Percentiles rank a stretch among this genome's conserved stretches.
phyloP scores from a whole-genome alignment of 2,888 invertebrate species.

The Norana najaformis region DNA sequence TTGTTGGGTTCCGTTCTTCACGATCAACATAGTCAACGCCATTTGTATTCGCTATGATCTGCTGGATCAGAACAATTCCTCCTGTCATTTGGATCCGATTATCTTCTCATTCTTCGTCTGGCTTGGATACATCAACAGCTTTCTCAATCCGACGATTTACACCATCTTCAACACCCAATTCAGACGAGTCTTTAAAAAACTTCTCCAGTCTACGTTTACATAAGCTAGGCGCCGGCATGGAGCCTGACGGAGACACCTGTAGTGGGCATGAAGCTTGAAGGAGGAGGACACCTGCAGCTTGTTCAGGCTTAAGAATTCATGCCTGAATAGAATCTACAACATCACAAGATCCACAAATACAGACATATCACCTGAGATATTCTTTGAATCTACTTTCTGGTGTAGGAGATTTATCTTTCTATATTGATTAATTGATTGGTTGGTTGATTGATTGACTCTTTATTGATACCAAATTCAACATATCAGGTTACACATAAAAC shows the following conservation, averaged over 20 bases:
- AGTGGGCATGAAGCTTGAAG: no score
- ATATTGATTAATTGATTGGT: no score
- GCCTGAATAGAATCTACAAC: no score
- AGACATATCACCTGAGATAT: no score
- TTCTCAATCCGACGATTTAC: conserved; percentile 76
- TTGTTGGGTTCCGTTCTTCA: conserved; percentile 99
- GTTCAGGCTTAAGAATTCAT: no score
- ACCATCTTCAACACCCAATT: conserved; percentile 73
- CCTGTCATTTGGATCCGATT: conserved; percentile 64
- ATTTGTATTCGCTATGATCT: conserved; percentile 75
- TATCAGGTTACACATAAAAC: no score
- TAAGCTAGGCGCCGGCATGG: background rate
- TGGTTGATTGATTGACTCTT: no score
- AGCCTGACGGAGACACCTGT: background rate
- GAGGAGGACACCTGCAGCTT: no score
- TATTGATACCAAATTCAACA: no score
- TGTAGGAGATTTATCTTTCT: no score
- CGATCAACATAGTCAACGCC: conserved; percentile 94
- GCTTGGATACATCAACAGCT: conserved; percentile 90
- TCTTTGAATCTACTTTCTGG: no score
- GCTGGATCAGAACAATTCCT: conserved; percentile 73
- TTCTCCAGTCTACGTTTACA: conserved; percentile 67
- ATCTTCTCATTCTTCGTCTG: conserved; percentile 76
- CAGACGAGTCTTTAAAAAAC: conserved; percentile 93
- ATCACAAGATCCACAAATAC: no score